phyloP scores from a whole-genome alignment of 1,140 invertebrate species.

The Drosophila parabipectinata region DNA sequence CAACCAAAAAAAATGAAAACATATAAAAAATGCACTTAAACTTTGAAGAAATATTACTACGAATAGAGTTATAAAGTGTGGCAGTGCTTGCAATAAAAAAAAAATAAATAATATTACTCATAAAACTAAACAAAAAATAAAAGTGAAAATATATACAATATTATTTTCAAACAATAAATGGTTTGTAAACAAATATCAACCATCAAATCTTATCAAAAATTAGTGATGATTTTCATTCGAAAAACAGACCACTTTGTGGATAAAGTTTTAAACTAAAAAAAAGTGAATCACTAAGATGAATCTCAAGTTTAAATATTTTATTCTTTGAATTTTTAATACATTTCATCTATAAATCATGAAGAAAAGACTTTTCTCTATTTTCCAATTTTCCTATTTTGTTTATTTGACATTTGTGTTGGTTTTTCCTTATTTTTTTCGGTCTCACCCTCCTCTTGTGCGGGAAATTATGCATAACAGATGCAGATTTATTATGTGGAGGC shows the following conservation, averaged over 20 bases:
- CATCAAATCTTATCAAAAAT: not conserved
- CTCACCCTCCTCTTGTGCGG: constrained; percentile 13
- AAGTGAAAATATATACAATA: not conserved
- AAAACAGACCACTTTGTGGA: no score
- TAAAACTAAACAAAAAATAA: not conserved
- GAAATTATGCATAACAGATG: constrained; percentile 73
- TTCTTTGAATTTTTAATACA: no score
- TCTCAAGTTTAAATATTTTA: no score
- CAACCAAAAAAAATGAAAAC: constrained; percentile 13
- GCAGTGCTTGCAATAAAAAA: not conserved
- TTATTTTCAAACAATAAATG: not conserved
- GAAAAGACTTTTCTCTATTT: not conserved
- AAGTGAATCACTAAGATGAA: no score
- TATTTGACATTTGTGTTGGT: constrained; percentile 67
- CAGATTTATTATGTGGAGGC: constrained; percentile 70
- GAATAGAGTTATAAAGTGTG: constrained; percentile 1
- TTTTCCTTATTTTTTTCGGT: constrained; percentile 2
- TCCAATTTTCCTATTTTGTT: constrained; percentile 37
- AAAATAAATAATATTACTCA: not conserved
- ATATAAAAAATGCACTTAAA: constrained; percentile 19
- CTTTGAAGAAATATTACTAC: constrained; percentile 12
- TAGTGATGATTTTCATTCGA: not conserved
- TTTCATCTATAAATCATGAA: no score
- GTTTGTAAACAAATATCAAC: not conserved
- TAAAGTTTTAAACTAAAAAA: not conserved